phyloP scores from a whole-genome alignment of 2,888 invertebrate species.

The Liposcelis brunnea region DNA sequence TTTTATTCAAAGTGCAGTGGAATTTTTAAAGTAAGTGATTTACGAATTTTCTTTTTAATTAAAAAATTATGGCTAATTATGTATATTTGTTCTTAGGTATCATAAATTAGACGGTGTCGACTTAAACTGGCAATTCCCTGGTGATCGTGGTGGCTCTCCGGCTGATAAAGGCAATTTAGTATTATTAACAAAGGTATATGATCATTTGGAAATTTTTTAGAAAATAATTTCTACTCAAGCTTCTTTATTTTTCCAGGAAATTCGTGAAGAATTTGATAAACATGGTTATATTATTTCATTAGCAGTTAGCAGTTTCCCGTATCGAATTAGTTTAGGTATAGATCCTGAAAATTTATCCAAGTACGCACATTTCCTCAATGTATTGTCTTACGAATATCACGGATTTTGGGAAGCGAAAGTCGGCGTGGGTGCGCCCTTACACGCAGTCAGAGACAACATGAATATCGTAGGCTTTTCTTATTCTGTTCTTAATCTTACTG shows the following conservation, averaged over 20 bases:
- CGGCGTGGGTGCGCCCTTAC: slow-evolving; percentile 19
- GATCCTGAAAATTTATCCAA: slow-evolving; percentile 21
- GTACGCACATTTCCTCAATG: slow-evolving; percentile 22
- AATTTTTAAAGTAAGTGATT: slow-evolving; percentile 2
- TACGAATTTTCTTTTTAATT: too few species aligned
- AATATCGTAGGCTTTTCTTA: neutral
- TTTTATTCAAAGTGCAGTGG: neutral
- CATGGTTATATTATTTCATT: slow-evolving; percentile 21
- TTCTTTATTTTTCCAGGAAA: slow-evolving; percentile 7
- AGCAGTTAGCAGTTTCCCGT: slow-evolving; percentile 23
- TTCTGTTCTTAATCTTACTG: too few species aligned
- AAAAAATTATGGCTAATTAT: too few species aligned
- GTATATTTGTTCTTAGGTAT: slow-evolving; percentile 8
- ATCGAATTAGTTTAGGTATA: slow-evolving; percentile 21
- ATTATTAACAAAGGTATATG: slow-evolving; percentile 7
- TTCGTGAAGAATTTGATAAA: neutral
- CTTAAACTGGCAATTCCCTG: slow-evolving; percentile 12
- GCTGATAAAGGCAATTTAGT: slow-evolving; percentile 11
- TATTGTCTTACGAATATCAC: slow-evolving; percentile 25
- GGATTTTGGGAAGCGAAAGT: slow-evolving; percentile 17
- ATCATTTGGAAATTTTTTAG: too few species aligned
- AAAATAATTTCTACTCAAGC: neutral
- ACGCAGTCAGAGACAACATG: slow-evolving; percentile 12
- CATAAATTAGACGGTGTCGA: slow-evolving; percentile 16
- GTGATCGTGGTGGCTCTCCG: slow-evolving; percentile 10